phyloP scores from a whole-genome alignment of 2,113 vertebrate species.

The Phalacrocorax aristotelis region DNA sequence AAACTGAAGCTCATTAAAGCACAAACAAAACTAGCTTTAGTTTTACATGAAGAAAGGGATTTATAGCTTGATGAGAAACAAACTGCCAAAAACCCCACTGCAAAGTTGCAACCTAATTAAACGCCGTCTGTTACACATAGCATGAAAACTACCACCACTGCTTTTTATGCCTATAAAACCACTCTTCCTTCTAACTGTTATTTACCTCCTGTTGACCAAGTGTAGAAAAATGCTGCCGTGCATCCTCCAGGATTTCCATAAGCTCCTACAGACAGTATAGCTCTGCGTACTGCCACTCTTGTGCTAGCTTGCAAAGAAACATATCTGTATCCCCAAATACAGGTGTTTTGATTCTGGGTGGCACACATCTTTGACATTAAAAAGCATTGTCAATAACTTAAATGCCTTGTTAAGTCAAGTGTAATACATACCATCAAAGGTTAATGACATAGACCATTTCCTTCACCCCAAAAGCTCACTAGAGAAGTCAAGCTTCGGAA shows the following conservation, averaged over 20 bases:
- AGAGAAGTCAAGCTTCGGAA: background rate
- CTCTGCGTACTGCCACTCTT: background rate
- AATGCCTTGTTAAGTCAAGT: background rate
- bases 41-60: constrained; percentile 39
- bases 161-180: constrained; percentile 44
- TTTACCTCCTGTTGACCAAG: constrained; percentile 44
- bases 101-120: constrained; percentile 60
- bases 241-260: background rate
- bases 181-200: constrained; percentile 49
- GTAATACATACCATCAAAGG: background rate
- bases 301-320: background rate
- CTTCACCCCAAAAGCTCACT: background rate
- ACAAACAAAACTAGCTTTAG: background rate
- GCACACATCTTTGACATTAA: background rate
- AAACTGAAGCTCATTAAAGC: constrained; percentile 27
- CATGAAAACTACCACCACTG: constrained; percentile 26
- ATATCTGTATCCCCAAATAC: background rate
- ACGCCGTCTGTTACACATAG: constrained; percentile 49
- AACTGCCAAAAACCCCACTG: constrained; percentile 36
- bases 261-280: background rate
- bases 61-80: constrained; percentile 46
- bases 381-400: background rate
- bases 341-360: background rate
- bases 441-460: background rate
- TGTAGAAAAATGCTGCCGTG: background rate